These are phyloP conservation scores for Chrysina gloriosa DNA, from an alignment of 2,888 invertebrate species.

Conservation along the genomic window DNA sequence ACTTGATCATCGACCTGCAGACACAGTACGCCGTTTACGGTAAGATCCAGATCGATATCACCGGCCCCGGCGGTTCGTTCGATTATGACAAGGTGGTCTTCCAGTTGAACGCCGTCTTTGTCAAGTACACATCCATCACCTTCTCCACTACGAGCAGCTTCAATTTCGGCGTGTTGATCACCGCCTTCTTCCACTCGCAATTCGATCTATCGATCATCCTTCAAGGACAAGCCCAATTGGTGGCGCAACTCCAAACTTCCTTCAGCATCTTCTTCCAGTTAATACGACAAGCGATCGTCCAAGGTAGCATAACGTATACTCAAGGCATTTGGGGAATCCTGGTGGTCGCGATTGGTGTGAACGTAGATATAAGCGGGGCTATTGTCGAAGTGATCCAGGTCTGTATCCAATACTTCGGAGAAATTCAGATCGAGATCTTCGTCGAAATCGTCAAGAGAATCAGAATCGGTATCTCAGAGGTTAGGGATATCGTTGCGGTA, in stretches of 20 bases:
- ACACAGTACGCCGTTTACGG: slow-evolving; percentile 3
- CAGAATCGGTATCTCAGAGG: not conserved
- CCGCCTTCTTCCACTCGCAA: not conserved
- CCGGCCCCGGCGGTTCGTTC: not conserved
- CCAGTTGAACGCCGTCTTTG: not conserved
- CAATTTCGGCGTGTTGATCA: slow-evolving; percentile 8
- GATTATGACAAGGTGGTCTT: not conserved
- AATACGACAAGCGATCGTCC: not conserved
- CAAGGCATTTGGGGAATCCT: not conserved
- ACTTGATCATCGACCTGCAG: not conserved
- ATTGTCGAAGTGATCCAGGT: not conserved
- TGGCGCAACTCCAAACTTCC: not conserved
- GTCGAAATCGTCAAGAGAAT: not conserved
- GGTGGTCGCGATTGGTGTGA: not conserved
- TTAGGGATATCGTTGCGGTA: not conserved
- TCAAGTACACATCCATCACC: not conserved
- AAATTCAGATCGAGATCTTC: not conserved
- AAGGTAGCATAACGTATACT: not conserved
- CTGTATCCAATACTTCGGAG: not conserved
- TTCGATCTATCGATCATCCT: not conserved
- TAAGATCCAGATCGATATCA: not conserved
- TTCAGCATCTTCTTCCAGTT: not conserved
- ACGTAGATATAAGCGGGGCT: not conserved
- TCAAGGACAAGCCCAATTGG: not conserved
- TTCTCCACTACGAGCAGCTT: slow-evolving; percentile 16